A percentile compares a stretch with the other conserved stretches of the same genome.
These are phyloP conservation scores for Amblyraja radiata DNA, from an alignment of 2,797 vertebrate genomes.

Conservation along the genomic window DNA sequence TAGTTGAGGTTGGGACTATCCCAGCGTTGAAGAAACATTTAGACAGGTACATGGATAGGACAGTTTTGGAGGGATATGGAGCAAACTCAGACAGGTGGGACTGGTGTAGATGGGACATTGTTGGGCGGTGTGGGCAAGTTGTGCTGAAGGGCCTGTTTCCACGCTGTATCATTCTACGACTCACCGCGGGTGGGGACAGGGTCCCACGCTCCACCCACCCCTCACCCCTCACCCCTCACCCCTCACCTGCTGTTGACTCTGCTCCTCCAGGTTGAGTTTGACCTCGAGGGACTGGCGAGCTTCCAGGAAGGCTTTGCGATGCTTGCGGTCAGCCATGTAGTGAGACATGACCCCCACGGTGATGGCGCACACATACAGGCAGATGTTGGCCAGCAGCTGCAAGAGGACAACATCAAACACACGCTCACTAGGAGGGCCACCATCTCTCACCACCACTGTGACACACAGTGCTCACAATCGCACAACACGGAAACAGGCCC, in stretches of 20 bases:
- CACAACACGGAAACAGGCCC: no score
- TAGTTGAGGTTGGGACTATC: no score
- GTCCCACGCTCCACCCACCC: neutral
- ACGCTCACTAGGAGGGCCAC: no score
- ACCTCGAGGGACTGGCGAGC: constrained; percentile 90
- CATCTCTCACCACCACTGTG: no score
- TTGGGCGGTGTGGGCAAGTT: neutral
- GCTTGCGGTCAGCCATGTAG: constrained; percentile 90
- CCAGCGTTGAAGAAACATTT: no score
- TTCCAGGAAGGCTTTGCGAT: constrained; percentile 86
- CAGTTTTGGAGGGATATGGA: no score
- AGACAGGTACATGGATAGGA: no score
- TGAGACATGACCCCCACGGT: constrained; percentile 79
- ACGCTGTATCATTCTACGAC: no score
- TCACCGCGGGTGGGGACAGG: no score
- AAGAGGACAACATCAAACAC: constrained; percentile 21
- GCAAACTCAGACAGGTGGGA: no score
- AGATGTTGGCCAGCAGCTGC: constrained; percentile 77
- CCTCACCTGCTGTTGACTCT: constrained; percentile 89
- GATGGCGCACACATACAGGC: constrained; percentile 77
- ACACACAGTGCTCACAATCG: no score
- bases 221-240: constrained; percentile 33
- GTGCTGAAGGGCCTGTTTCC: no score
- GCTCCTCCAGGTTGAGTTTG: constrained; percentile 87
- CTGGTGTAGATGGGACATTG: neutral